A percentile compares a stretch with the other conserved stretches of the same genome.
phyloP scores from a whole-genome alignment of 2,888 invertebrate species.

The Rotaria sp. region DNA sequence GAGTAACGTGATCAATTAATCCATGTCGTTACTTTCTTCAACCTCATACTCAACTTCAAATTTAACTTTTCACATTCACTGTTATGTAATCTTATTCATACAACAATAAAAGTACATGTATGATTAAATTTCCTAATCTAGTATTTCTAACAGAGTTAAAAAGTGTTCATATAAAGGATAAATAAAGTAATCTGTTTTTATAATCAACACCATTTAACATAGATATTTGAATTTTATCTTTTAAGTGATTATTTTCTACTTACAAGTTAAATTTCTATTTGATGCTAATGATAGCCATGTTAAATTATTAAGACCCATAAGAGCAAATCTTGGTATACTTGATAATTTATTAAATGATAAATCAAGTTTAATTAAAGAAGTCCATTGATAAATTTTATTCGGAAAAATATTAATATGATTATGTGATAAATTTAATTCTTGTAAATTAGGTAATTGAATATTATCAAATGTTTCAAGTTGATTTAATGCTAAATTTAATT shows the following conservation, averaged over 20 bases:
- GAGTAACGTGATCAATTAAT: too few relatives aligned
- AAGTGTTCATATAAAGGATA: too few relatives aligned
- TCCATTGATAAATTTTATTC: background rate
- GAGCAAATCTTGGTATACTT: background rate
- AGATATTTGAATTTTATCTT: too few relatives aligned
- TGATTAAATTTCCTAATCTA: too few relatives aligned
- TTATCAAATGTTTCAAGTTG: background rate
- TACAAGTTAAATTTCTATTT: conserved; percentile 2
- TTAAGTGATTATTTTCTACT: background rate
- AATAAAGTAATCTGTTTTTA: too few relatives aligned
- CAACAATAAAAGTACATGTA: too few relatives aligned
- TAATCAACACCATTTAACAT: too few relatives aligned
- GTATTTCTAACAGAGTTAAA: too few relatives aligned
- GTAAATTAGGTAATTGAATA: background rate
- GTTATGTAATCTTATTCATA: too few relatives aligned
- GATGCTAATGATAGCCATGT: conserved; percentile 22
- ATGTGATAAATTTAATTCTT: background rate
- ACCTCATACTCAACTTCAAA: too few relatives aligned
- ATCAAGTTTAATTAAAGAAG: background rate
- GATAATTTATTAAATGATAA: conserved; percentile 8
- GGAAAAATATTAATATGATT: background rate
- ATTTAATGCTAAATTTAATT: background rate
- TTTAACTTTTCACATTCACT: too few relatives aligned
- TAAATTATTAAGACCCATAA: background rate
- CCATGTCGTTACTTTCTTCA: too few relatives aligned